Evolutionary conservation across 1,140 invertebrate genomes (phyloP).

Genomic region (Holcopasites calliopsidis): DNA sequence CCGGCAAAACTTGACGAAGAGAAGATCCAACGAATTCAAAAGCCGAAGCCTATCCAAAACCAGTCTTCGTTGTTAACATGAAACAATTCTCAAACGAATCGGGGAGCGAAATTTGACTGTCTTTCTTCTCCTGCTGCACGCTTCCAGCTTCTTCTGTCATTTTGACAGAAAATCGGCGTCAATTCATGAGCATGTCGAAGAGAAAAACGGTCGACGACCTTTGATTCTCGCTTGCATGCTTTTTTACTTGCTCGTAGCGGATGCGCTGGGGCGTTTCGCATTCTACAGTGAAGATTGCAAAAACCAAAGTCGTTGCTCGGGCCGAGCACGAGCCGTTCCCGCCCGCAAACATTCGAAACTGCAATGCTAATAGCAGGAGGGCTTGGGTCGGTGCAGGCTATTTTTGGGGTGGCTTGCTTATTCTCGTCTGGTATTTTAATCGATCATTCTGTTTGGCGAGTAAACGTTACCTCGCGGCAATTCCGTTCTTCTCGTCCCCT

Average conservation of each 20-base stretch:
- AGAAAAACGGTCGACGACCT: not conserved
- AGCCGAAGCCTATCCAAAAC: constrained; percentile 63
- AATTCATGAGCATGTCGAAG: no score
- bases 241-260: not conserved
- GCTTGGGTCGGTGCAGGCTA: constrained; percentile 31
- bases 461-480: constrained; percentile 37
- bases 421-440: constrained; percentile 60
- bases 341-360: not conserved
- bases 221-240: constrained; percentile 4
- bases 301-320: no score
- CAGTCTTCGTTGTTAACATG: constrained; percentile 46
- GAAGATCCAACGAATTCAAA: constrained; percentile 57
- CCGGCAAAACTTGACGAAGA: not conserved
- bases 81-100: constrained; percentile 59
- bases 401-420: constrained; percentile 56
- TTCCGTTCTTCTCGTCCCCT: constrained; percentile 13
- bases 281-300: constrained; percentile 51
- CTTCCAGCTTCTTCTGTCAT: no score
- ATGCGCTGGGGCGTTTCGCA: constrained; percentile 12
- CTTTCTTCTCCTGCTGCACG: constrained; percentile 65
- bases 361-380: constrained; percentile 22
- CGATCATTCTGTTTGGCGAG: constrained; percentile 63
- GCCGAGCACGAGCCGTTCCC: no score
- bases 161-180: not conserved
- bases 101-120: constrained; percentile 65